Base-by-base conservation (phyloP, 2,888 invertebrate species). In the Macropis europaea region DNA sequence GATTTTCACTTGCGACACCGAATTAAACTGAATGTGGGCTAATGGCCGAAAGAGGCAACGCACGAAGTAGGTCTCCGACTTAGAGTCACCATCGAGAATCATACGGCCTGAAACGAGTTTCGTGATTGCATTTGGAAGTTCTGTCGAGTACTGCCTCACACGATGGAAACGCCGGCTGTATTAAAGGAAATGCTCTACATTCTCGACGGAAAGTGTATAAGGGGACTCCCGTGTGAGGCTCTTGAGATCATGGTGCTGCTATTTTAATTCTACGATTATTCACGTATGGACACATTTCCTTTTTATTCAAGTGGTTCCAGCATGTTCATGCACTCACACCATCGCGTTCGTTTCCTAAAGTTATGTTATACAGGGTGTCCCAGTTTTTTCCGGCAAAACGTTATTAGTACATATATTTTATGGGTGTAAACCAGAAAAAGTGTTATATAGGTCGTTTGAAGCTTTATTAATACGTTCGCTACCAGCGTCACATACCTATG, bases 21-120 rank as follows among this genome's bases (percentile, higher is more conserved):
- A 81, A 66, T 76, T 76, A 81, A 68, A 57, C 67, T 43, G 53
- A 70, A 84, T 79, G 81, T 84, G 78, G 83, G 82, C 81, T 82
- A 82, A 83, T 84, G 79, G 76, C 69, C 64, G 50, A 73, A 79
- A 77, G 73, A 71, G 36, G 57, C 74, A 56, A 66, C n/a, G n/a
- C 71, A 67, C 74, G 48, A 81, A 80, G 77, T 81, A 74, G 81
- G 67, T 66, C 78, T 70, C 61, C 70, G 60, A 40, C 59, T 56
- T 63, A 60, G 74, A 71, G 60, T 38, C 71, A 43, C 26, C 56
- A 52, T 64, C 56, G 42, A 61, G 19, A 50, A n/a, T 34, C 61
- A 53, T 34, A 30, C n/a, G 30, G 45, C 38, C 28, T 34, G 32
- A 54, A 54, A 74, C 74, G 62, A 67, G 69, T 74, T 68, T 71